These are phyloP conservation scores for Ischnus inquisitorius DNA, from an alignment of 2,888 invertebrate species.

Conservation along the genomic window DNA sequence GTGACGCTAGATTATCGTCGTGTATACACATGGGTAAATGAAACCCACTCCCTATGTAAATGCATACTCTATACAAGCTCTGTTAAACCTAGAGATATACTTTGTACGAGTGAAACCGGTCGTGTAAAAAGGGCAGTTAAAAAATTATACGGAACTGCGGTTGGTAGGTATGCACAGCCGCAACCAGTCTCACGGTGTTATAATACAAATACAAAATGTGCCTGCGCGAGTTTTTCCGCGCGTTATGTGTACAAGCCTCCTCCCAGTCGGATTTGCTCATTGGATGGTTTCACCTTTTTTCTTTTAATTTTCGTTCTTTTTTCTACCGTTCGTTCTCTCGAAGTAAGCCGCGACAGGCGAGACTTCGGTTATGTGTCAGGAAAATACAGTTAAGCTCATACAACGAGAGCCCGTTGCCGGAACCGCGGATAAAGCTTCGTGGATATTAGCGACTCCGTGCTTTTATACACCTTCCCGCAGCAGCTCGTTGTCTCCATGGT, in stretches of 20 bases:
- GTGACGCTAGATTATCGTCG: slow-evolving; percentile 67
- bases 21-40: slow-evolving; percentile 19
- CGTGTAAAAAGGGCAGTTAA: slow-evolving; percentile 57
- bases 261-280: slow-evolving; percentile 59
- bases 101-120: slow-evolving; percentile 44
- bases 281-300: slow-evolving; percentile 51
- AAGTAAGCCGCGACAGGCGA: slow-evolving; percentile 26
- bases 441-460: slow-evolving; percentile 57
- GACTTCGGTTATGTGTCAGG: slow-evolving; percentile 46
- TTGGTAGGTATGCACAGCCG: slow-evolving; percentile 52
- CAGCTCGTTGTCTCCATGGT: slow-evolving; percentile 7
- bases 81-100: slow-evolving; percentile 26
- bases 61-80: slow-evolving; percentile 18
- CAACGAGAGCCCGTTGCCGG: neutral
- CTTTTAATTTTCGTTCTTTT: neutral
- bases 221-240: slow-evolving; percentile 9
- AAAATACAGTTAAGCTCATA: slow-evolving; percentile 4
- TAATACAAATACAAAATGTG: slow-evolving; percentile 61
- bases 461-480: slow-evolving; percentile 18
- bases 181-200: slow-evolving; percentile 48
- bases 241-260: slow-evolving; percentile 33
- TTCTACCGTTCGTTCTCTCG: neutral
- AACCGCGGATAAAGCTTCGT: neutral
- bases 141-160: slow-evolving; percentile 67
- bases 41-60: slow-evolving; percentile 3